phyloP scores from a whole-genome alignment of 1,140 invertebrate genomes.

The Ganaspis sp. region DNA sequence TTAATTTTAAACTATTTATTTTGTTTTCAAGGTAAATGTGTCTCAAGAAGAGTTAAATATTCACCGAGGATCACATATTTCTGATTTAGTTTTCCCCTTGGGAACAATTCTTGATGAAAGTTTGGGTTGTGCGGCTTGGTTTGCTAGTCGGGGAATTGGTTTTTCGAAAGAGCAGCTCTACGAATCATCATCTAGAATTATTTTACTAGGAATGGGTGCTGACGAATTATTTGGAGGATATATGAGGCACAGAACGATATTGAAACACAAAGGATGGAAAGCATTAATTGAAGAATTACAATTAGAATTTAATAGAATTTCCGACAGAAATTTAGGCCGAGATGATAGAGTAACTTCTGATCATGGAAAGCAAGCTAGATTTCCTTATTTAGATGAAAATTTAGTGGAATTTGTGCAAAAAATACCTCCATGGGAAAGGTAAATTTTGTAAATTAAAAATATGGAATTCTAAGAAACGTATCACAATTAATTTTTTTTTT shows the following conservation, averaged over 20 bases:
- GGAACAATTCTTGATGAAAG: conserved; percentile 96
- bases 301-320: conserved; percentile 89
- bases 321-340: conserved; percentile 93
- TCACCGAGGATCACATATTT: conserved; percentile 75
- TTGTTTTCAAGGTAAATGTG: conserved; percentile 84
- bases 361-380: conserved; percentile 86
- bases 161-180: conserved; percentile 71
- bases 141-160: conserved; percentile 88
- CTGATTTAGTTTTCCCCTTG: conserved; percentile 88
- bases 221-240: conserved; percentile 99
- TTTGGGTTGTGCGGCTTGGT: conserved; percentile 96
- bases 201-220: conserved; percentile 94
- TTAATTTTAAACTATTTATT: no score
- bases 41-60: conserved; percentile 81
- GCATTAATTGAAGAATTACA: conserved; percentile 84
- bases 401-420: conserved; percentile 85
- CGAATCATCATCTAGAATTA: conserved; percentile 83
- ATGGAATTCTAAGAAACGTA: no score
- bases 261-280: conserved; percentile 81
- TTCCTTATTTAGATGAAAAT: conserved; percentile 97
- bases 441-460: conserved; percentile 49
- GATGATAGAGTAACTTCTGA: conserved; percentile 93
- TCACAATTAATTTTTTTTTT: no score
- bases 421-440: conserved; percentile 87
- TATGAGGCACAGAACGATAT: conserved; percentile 87